Base-by-base conservation (phyloP, 1,140 invertebrate species). In the Uloborus diversus region DNA sequence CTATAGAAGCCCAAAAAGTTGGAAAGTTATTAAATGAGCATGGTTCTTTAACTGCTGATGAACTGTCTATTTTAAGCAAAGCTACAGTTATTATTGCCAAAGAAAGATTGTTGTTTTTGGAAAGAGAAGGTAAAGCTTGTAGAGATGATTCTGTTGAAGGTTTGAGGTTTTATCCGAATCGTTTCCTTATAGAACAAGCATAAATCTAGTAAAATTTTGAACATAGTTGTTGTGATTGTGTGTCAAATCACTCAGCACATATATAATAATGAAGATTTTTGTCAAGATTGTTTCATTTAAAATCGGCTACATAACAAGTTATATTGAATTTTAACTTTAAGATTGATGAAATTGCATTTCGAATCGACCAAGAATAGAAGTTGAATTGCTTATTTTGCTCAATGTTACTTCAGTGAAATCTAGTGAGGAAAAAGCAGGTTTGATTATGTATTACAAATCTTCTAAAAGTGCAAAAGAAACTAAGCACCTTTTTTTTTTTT, bases 121-220 rank as follows among this genome's bases (percentile, higher is more conserved):
- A 98, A 88, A 92, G 92, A 82, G 87, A 90, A 83, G 96, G 95
- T 0, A 89, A 91, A 83, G 91, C 93, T n/a, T 98, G 96, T 85
- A 89, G 96, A 81, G 97, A 99, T 87, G 96, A 98, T 86, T 93
- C 93, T 0, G 92, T 97, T 70, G 95, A 98, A 89, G 96, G 96
- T 47, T 87, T 98, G 30, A 89, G 92, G 83, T 99, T 98, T 88
- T 98, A 95, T 89, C 92, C 93, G 1, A 98, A 98, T 90, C 86
- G 61, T 13, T 78, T 91, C 47, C 94, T 97, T 88, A 85, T 94
- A 11, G 73, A 79, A 51, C 37, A 4, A 33, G 33, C 27, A 14
- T 49, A 14, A 65, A 65, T 28, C n/a, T n/a, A n/a, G n/a, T n/a
- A n/a, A n/a, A n/a, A n/a, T n/a, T n/a, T n/a, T n/a, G n/a, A n/a